phyloP scores from a whole-genome alignment of 64 coral and sea anemone species.

The Porites australiensis region DNA sequence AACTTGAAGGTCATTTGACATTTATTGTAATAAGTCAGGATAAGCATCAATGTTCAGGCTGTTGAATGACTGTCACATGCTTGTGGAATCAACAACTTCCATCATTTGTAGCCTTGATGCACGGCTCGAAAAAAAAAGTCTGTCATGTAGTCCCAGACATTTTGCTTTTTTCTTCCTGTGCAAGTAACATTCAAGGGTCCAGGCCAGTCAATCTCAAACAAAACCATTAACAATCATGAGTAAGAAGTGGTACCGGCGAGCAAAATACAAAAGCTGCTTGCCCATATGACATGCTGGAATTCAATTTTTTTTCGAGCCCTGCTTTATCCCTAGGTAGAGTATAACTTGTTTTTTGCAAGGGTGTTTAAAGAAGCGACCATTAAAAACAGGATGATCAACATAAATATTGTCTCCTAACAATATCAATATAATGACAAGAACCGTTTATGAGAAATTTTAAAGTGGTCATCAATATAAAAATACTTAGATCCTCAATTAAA shows the following conservation, averaged over 20 bases:
- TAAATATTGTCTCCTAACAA: conserved; percentile 19
- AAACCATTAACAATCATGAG: not conserved
- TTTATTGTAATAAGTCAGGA: too few relatives aligned
- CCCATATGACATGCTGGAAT: conserved; percentile 4
- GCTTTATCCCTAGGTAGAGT: conserved; percentile 2
- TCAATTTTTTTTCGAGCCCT: not conserved
- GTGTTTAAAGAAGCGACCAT: conserved; percentile 8
- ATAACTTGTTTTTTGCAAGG: conserved; percentile 11
- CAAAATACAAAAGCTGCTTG: conserved; percentile 16
- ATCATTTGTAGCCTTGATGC: not conserved
- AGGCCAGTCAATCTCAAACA: too few relatives aligned
- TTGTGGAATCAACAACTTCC: too few relatives aligned
- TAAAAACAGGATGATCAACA: conserved; percentile 2
- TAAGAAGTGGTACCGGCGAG: not conserved
- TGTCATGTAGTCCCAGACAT: not conserved
- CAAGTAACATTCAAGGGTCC: not conserved
- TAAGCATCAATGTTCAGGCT: too few relatives aligned
- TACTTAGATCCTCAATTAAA: not conserved
- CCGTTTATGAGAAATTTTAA: not conserved
- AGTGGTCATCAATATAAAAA: not conserved
- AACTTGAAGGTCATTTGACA: too few relatives aligned
- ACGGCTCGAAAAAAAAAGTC: not conserved
- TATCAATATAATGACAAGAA: not conserved
- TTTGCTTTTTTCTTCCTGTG: not conserved
- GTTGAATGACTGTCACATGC: too few relatives aligned